Conservation (phyloP, 2,113 vertebrate species). For the Diadophis punctatus region DNA sequence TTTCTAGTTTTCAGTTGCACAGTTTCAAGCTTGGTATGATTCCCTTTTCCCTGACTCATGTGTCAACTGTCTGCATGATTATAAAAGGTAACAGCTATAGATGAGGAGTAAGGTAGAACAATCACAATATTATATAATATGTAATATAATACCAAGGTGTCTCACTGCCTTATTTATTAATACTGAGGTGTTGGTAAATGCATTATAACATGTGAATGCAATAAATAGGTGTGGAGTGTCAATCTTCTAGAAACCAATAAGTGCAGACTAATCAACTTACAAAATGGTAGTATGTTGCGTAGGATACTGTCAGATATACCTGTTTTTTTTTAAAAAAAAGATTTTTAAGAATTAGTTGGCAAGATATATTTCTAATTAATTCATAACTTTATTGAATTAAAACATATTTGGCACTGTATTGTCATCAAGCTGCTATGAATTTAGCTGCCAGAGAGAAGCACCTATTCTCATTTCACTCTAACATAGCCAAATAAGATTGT, state of each 20-base stretch:
- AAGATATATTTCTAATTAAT: not conserved
- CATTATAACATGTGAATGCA: not conserved
- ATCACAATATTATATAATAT: not conserved
- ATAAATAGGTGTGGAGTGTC: not conserved
- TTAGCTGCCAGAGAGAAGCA: not conserved
- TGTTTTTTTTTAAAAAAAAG: not conserved
- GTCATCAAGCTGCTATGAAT: not conserved
- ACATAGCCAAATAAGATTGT: not conserved
- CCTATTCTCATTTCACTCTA: not conserved
- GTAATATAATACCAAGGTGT: not conserved
- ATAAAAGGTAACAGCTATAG: not conserved
- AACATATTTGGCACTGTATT: not conserved
- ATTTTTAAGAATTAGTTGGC: not conserved
- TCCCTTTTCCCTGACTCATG: not conserved
- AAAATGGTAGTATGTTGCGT: not conserved
- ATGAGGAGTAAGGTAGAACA: not conserved
- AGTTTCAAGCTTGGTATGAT: not conserved
- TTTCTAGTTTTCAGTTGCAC: not conserved
- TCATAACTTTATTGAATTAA: not conserved
- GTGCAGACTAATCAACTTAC: not conserved
- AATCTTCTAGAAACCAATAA: not conserved
- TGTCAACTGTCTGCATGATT: not conserved
- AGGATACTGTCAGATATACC: not conserved
- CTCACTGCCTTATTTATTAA: not conserved
- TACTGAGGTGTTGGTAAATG: not conserved